Conservation (phyloP, 2,797 vertebrate species). For the Smutsia gigantea region DNA sequence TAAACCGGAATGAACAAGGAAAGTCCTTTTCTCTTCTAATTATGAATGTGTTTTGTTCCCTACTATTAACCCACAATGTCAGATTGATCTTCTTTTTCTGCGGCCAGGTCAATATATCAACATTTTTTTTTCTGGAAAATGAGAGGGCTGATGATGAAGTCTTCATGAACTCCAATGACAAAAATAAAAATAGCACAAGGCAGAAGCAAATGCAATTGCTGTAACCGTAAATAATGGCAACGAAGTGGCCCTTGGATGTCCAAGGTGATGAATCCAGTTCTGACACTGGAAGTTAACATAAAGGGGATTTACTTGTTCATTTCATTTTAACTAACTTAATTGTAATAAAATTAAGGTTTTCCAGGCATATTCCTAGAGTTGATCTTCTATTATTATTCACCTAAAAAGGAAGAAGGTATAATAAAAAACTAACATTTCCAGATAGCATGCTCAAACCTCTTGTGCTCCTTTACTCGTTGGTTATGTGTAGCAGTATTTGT, state of each 20-base stretch:
- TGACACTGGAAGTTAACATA: neutral
- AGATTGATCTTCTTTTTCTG: conserved; percentile 82
- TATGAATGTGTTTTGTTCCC: conserved; percentile 85
- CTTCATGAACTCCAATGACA: conserved; percentile 80
- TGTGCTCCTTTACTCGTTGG: neutral
- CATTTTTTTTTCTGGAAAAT: conserved; percentile 80
- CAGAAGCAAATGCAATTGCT: conserved; percentile 61
- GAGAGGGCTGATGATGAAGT: conserved; percentile 84
- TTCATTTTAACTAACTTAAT: conserved; percentile 21
- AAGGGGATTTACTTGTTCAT: neutral
- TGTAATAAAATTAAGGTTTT: conserved; percentile 39
- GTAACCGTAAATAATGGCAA: conserved; percentile 64
- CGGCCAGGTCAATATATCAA: conserved; percentile 84
- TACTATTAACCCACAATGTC: conserved; percentile 86
- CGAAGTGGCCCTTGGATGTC: conserved; percentile 29
- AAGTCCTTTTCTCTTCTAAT: conserved; percentile 87
- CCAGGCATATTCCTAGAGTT: neutral
- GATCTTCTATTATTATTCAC: conserved; percentile 17
- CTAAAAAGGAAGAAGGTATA: neutral
- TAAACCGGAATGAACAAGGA: conserved; percentile 85
- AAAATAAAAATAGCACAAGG: conserved; percentile 82
- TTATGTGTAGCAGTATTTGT: neutral
- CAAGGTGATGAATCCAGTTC: conserved; percentile 46
- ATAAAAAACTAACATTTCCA: neutral
- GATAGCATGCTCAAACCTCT: neutral